Evolutionary conservation across 2,888 invertebrate genomes (phyloP).

Genomic region (Mimumesa dahlbomi): DNA sequence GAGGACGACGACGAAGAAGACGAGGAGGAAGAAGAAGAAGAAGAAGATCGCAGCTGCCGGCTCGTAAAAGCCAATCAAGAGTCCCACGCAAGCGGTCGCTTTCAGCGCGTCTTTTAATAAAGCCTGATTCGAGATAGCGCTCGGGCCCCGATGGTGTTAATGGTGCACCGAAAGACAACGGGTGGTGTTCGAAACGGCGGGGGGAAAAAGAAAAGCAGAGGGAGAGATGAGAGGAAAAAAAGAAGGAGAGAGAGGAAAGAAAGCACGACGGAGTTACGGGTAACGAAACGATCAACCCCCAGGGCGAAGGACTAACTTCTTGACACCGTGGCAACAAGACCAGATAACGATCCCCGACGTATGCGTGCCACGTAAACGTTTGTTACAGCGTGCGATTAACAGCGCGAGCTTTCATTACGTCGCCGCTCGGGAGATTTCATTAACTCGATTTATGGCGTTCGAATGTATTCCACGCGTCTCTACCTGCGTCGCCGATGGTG

Average conservation of each 20-base stretch:
- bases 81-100: constrained; percentile 56
- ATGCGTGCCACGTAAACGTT: constrained; percentile 77
- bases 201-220: constrained; percentile 31
- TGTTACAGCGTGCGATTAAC: constrained; percentile 65
- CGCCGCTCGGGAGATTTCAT: constrained; percentile 69
- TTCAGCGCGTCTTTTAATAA: constrained; percentile 67
- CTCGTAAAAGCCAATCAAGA: constrained; percentile 63
- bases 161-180: constrained; percentile 63
- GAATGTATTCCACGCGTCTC: constrained; percentile 7
- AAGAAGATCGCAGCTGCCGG: constrained; percentile 48
- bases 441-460: constrained; percentile 69
- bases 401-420: constrained; percentile 50
- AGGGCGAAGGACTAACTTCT: constrained; percentile 67
- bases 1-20: too few species aligned
- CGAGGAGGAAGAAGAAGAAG: too few species aligned
- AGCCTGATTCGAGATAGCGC: constrained; percentile 60
- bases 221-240: neutral
- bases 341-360: constrained; percentile 74
- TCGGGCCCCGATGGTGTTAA: constrained; percentile 61
- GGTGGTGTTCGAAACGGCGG: constrained; percentile 51
- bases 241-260: neutral
- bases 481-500: neutral
- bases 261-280: neutral
- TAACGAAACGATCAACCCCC: too few species aligned
- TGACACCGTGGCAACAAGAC: constrained; percentile 71